phyloP scores from a whole-genome alignment of 2,888 invertebrate species.

The Paralinhomoeus sp. region DNA sequence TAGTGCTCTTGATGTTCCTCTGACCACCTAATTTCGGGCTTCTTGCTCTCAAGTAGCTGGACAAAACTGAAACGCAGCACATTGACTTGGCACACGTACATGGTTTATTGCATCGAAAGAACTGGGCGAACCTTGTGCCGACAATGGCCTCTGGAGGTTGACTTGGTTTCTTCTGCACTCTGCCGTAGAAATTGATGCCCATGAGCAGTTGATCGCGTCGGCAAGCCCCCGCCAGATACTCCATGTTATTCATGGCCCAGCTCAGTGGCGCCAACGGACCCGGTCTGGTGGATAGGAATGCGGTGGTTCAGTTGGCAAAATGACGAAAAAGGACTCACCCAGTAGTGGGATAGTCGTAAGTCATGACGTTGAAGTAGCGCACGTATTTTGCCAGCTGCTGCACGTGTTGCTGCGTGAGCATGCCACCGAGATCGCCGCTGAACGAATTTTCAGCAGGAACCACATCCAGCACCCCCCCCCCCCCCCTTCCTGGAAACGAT shows the following conservation, averaged over 20 bases:
- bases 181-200: slow-evolving; percentile 79
- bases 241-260: slow-evolving; percentile 56
- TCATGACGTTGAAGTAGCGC: slow-evolving; percentile 77
- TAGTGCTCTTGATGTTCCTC: too few species aligned
- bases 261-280: slow-evolving; percentile 67
- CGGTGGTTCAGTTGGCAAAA: background rate
- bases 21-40: slow-evolving; percentile 6
- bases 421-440: slow-evolving; percentile 28
- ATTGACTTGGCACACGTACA: background rate
- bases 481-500: too few species aligned
- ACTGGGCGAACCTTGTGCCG: background rate
- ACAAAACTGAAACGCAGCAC: slow-evolving; percentile 4
- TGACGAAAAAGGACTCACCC: background rate
- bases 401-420: slow-evolving; percentile 51
- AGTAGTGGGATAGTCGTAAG: slow-evolving; percentile 49
- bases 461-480: too few species aligned
- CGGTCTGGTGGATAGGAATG: slow-evolving; percentile 19
- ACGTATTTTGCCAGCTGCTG: slow-evolving; percentile 50
- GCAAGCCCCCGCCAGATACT: slow-evolving; percentile 36
- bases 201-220: slow-evolving; percentile 49
- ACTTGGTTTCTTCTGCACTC: slow-evolving; percentile 43
- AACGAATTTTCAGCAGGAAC: slow-evolving; percentile 1
- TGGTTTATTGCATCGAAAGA: background rate
- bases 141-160: background rate
- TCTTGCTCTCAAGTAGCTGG: slow-evolving; percentile 3